Conservation (phyloP, 2,888 invertebrate species). For the Drosophila kambysellisi region DNA sequence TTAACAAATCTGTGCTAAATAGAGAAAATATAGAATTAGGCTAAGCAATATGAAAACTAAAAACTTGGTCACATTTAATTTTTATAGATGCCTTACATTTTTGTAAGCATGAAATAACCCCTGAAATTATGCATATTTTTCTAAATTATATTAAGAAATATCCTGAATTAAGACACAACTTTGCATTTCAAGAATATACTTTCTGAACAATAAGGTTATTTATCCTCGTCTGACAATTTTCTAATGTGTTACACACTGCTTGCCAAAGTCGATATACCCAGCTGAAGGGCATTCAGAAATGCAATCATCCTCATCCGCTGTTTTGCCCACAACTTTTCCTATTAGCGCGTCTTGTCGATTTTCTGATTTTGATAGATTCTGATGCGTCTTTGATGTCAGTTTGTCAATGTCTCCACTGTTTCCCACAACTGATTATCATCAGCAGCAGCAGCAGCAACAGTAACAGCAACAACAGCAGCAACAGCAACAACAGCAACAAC, state of each 20-base stretch:
- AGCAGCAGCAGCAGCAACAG: conserved; percentile 14
- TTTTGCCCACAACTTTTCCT: conserved; percentile 63
- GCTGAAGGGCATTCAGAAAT: conserved; percentile 12
- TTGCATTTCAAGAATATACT: too few relatives aligned
- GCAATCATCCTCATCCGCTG: conserved; percentile 17
- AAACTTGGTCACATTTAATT: too few relatives aligned
- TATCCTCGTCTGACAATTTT: background rate
- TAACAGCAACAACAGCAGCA: conserved; percentile 11
- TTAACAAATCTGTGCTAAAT: background rate
- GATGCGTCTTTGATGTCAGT: conserved; percentile 75
- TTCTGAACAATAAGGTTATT: background rate
- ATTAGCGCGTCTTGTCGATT: conserved; percentile 55
- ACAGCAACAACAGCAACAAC: conserved; percentile 1
- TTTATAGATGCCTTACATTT: too few relatives aligned
- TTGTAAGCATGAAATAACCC: too few relatives aligned
- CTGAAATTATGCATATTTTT: too few relatives aligned
- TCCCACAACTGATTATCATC: conserved; percentile 52
- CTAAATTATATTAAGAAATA: too few relatives aligned
- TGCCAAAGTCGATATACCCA: background rate
- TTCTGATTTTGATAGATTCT: conserved; percentile 68
- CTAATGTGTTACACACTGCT: background rate
- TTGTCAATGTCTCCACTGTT: conserved; percentile 42
- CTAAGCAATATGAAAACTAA: too few relatives aligned
- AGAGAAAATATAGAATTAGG: too few relatives aligned
- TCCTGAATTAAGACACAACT: background rate